Evolutionary conservation across 2,888 invertebrate genomes (phyloP).

Genomic region (Callinectes sapidus): DNA sequence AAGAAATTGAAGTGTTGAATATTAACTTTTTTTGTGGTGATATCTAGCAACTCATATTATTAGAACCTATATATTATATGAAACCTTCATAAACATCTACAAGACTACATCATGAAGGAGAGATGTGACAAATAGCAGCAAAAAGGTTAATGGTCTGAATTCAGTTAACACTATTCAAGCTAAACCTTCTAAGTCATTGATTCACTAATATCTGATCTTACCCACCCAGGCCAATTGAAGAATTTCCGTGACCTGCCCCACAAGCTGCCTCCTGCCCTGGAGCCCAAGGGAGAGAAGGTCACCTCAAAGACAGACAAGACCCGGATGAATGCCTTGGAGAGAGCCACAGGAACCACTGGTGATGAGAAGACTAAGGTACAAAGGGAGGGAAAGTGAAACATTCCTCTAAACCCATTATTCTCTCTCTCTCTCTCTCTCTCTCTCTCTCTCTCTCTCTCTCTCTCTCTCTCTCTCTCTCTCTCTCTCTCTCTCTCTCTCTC

Average conservation of each 20-base stretch:
- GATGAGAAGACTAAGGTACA: constrained; percentile 49
- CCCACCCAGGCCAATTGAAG: constrained; percentile 57
- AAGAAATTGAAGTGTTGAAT: too few relatives aligned
- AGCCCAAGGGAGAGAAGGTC: constrained; percentile 58
- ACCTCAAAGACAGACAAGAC: constrained; percentile 61
- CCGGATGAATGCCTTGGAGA: constrained; percentile 48
- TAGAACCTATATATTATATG: too few relatives aligned
- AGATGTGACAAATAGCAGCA: too few relatives aligned
- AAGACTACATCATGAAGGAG: too few relatives aligned
- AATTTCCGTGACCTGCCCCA: constrained; percentile 62
- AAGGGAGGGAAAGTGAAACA: not conserved
- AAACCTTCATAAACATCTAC: too few relatives aligned
- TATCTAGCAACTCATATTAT: too few relatives aligned
- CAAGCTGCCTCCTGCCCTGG: constrained; percentile 61
- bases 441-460: constrained; percentile 21
- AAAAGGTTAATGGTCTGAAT: not conserved
- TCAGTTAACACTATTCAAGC: not conserved
- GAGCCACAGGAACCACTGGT: not conserved
- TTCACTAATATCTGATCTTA: not conserved
- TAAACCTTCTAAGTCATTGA: not conserved
- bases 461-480: constrained; percentile 25
- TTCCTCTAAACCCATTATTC: not conserved
- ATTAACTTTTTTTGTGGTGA: not conserved
- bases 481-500: constrained; percentile 25
- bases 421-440: constrained; percentile 25